A percentile compares a stretch with the other conserved stretches of the same genome.
phyloP scores from a whole-genome alignment of 2,113 vertebrate species.

The Cochlearius cochlearius region DNA sequence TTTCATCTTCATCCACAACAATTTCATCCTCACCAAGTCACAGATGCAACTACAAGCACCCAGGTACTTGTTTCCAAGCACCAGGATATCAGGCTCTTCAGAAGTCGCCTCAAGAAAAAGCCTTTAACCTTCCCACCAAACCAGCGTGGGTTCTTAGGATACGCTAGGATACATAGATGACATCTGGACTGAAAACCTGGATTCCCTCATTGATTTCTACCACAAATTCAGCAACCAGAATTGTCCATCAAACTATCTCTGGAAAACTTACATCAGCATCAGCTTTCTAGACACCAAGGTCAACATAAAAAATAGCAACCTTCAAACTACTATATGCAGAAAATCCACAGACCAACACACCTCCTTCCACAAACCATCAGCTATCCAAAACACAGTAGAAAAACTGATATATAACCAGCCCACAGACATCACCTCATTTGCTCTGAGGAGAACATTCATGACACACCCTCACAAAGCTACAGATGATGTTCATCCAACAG shows the following conservation, averaged over 20 bases:
- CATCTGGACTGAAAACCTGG: neutral
- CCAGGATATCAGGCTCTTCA: neutral
- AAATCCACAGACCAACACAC: conserved; percentile 70
- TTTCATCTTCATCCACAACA: neutral
- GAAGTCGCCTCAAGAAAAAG: neutral
- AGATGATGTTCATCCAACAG: neutral
- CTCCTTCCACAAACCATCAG: conserved; percentile 64
- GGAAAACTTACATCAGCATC: conserved; percentile 63
- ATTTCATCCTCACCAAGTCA: neutral
- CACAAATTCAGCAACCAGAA: conserved; percentile 3
- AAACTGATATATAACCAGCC: conserved; percentile 41
- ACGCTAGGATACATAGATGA: neutral
- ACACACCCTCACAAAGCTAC: neutral
- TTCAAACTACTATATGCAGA: conserved; percentile 65
- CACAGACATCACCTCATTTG: conserved; percentile 63
- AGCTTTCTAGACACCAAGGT: conserved; percentile 53
- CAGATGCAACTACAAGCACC: neutral
- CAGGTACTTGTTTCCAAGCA: neutral
- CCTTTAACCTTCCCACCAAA: neutral
- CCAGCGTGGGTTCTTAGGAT: neutral
- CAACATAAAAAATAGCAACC: conserved; percentile 62
- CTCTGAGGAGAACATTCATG: conserved; percentile 18
- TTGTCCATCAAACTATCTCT: conserved; percentile 13
- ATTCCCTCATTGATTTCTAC: conserved; percentile 3
- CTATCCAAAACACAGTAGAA: conserved; percentile 46